Evolutionary conservation across 1,140 invertebrate species (phyloP).

Genomic region (Platyura marginata): DNA sequence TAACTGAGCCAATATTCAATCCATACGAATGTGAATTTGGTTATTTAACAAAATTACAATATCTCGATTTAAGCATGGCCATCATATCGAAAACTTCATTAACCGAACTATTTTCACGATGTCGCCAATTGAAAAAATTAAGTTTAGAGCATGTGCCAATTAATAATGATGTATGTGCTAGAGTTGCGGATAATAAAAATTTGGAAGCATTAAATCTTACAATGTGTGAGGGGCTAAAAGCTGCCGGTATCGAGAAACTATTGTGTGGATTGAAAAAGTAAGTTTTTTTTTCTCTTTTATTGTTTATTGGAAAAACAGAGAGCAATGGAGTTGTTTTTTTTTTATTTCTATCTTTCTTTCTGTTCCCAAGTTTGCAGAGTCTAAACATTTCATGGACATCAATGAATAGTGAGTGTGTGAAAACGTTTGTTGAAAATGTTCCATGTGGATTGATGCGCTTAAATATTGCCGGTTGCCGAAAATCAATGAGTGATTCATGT

Average conservation of each 20-base stretch:
- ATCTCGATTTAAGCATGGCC: constrained; percentile 69
- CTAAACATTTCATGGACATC: constrained; percentile 71
- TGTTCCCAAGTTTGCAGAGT: constrained; percentile 35
- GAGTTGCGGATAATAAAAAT: constrained; percentile 42
- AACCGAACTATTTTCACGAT: constrained; percentile 40
- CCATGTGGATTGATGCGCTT: constrained; percentile 45
- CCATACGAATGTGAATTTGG: constrained; percentile 8
- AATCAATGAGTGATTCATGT: constrained; percentile 56
- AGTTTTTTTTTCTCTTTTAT: constrained; percentile 25
- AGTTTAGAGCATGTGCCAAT: constrained; percentile 61
- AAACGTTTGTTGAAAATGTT: constrained; percentile 38
- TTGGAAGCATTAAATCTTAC: constrained; percentile 56
- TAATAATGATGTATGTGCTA: constrained; percentile 36
- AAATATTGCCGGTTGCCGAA: constrained; percentile 63
- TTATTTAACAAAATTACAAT: constrained; percentile 40
- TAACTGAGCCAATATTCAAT: constrained; percentile 32
- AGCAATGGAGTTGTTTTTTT: background rate
- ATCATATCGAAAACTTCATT: constrained; percentile 39
- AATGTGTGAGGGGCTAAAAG: constrained; percentile 45
- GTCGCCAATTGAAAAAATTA: constrained; percentile 54
- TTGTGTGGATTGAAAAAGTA: constrained; percentile 34
- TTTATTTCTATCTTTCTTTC: constrained; percentile 8
- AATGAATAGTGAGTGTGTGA: constrained; percentile 36
- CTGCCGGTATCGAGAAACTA: constrained; percentile 36
- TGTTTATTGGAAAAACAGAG: background rate